Base-by-base conservation (phyloP, 2,888 invertebrate genomes). In the Ornithoptera priamus region DNA sequence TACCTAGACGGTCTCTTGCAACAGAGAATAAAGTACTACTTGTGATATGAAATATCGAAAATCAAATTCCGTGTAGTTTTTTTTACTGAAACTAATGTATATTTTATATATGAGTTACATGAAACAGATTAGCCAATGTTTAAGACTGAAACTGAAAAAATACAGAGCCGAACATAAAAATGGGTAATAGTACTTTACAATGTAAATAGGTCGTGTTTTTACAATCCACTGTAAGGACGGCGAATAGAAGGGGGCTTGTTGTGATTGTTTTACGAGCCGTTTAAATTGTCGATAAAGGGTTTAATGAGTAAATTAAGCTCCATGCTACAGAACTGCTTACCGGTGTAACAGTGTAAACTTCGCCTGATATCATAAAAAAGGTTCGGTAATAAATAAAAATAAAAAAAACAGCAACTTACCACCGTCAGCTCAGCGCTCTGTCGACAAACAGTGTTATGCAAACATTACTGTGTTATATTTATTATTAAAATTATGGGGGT, bases 271-370 rank as follows among this genome's bases (percentile, higher is more conserved):
- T 87, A 89, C 85, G 77, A 82, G 76, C 81, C 82, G 85, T 90
- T 39, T 86, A 88, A 90, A 78, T 84, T 80, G 83, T 80, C 85
- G 81, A 84, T 89, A 83, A 88, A 89, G 82, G 80, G 80, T 83
- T 89, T 88, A 88, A 90, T 87, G 86, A 85, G 81, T 84, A 82
- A 84, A 87, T 87, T 85, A 86, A 84, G 85, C 79, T 75, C 77
- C 77, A 74, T 73, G 36, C 53, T 42, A 39, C 75, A 75, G 74
- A 78, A 76, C 75, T 75, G 76, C 75, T 75, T 80, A 78, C 78
- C 76, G 76, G 74, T 76, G 75, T 72, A 69, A 46, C 61, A 67
- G 65, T 39, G 12, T 39, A 71, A 24, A 61, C 65, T 64, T 58
- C 17, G 20, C 58, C 6, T 53, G 6, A 59, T 46, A 57, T 5